Evolutionary conservation across 2,888 invertebrate genomes (phyloP).

Genomic region (Hesperia comma): DNA sequence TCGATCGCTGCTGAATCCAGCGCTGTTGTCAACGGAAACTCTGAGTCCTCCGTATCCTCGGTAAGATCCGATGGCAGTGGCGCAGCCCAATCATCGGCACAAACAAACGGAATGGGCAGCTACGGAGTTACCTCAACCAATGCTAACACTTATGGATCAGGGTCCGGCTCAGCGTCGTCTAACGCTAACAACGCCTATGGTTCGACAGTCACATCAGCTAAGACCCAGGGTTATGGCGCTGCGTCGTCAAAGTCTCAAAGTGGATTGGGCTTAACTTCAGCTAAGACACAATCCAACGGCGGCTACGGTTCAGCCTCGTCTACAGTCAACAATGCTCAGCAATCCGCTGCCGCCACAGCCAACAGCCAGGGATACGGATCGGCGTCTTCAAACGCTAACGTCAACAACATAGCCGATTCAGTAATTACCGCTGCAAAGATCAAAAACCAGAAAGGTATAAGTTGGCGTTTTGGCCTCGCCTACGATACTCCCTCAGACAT

Average conservation of each 20-base stretch:
- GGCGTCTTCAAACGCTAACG: constrained; percentile 63
- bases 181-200: constrained; percentile 61
- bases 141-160: constrained; percentile 56
- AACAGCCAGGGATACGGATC: constrained; percentile 58
- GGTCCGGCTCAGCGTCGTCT: constrained; percentile 61
- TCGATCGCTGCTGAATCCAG: constrained; percentile 59
- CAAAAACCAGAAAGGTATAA: constrained; percentile 55
- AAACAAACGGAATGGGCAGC: constrained; percentile 56
- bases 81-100: constrained; percentile 61
- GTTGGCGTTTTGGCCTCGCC: constrained; percentile 71
- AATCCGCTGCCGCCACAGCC: constrained; percentile 54
- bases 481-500: constrained; percentile 58
- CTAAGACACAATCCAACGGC: constrained; percentile 48
- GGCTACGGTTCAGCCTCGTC: constrained; percentile 52
- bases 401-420: constrained; percentile 53
- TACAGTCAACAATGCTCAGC: constrained; percentile 50
- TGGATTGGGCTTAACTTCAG: constrained; percentile 48
- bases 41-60: constrained; percentile 59
- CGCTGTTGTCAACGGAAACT: constrained; percentile 56
- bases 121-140: constrained; percentile 61
- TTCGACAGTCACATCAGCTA: constrained; percentile 57
- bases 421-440: constrained; percentile 57
- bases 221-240: constrained; percentile 54
- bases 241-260: constrained; percentile 60
- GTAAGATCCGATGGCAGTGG: constrained; percentile 60